Conservation (phyloP, 2,113 vertebrate genomes). For the Rhinogobius similis region DNA sequence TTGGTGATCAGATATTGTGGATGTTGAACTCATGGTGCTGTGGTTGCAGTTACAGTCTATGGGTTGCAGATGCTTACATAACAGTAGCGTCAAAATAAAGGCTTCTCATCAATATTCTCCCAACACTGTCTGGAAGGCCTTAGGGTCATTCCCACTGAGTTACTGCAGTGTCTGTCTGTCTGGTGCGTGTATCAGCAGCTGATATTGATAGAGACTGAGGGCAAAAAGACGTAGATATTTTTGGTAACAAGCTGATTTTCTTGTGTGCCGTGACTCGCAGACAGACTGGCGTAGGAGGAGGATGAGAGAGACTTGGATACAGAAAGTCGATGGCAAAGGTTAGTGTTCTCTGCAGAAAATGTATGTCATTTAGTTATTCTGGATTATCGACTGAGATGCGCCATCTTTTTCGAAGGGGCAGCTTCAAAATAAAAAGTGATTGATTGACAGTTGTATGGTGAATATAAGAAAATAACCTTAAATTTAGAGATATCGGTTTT, state of each 20-base stretch:
- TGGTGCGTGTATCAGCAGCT: constrained; percentile 20
- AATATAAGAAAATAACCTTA: too few relatives aligned
- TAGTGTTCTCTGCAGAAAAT: neutral
- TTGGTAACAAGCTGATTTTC: constrained; percentile 15
- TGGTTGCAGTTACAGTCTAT: too few relatives aligned
- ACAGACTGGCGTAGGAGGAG: constrained; percentile 27
- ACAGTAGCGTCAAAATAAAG: constrained; percentile 29
- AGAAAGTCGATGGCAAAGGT: constrained; percentile 5
- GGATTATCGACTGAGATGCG: neutral
- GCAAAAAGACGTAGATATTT: constrained; percentile 27
- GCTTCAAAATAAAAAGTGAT: too few relatives aligned
- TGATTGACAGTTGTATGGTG: too few relatives aligned
- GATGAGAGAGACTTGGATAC: constrained; percentile 16
- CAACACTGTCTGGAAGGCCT: constrained; percentile 12
- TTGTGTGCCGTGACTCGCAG: neutral
- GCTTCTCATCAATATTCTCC: constrained; percentile 34
- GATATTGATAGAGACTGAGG: constrained; percentile 27
- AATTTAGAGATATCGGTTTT: too few relatives aligned
- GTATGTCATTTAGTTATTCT: neutral
- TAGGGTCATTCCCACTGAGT: constrained; percentile 42
- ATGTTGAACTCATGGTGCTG: neutral
- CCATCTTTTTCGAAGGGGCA: neutral
- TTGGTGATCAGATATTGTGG: neutral
- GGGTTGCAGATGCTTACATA: constrained; percentile 24
- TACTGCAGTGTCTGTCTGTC: constrained; percentile 18